phyloP scores from a whole-genome alignment of 1,140 invertebrate species.

The Coboldia fuscipes region DNA sequence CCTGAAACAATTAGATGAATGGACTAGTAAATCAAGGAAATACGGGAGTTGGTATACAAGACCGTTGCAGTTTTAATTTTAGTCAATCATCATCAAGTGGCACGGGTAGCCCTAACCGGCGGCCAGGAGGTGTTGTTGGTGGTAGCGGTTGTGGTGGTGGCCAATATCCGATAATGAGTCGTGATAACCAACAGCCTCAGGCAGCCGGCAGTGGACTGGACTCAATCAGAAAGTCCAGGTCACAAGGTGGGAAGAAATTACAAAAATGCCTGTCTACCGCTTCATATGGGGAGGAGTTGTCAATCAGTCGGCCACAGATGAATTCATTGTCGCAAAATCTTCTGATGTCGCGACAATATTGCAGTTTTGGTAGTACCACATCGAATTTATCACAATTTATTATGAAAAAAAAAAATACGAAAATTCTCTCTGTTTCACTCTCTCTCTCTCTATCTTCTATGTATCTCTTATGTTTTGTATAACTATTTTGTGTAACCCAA shows the following conservation, averaged over 20 bases:
- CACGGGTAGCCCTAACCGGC: constrained; percentile 6
- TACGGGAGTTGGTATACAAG: no score
- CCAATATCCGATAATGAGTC: background rate
- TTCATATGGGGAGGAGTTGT: constrained; percentile 42
- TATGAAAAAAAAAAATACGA: no score
- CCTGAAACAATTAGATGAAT: no score
- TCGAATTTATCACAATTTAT: no score
- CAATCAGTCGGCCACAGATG: constrained; percentile 26
- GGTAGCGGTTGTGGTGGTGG: constrained; percentile 13
- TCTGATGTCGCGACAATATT: constrained; percentile 67
- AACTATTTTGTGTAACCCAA: no score
- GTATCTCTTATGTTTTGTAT: background rate
- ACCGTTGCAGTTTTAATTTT: no score
- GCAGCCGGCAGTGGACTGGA: constrained; percentile 19
- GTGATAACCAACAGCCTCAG: background rate
- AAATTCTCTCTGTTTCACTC: constrained; percentile 8
- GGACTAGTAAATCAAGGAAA: no score
- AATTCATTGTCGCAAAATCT: constrained; percentile 35
- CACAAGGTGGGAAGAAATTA: constrained; percentile 76
- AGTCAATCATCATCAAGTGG: no score
- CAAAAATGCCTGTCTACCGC: constrained; percentile 68
- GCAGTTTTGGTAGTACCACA: constrained; percentile 73
- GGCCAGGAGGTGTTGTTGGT: constrained; percentile 8
- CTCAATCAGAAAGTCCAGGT: constrained; percentile 45
- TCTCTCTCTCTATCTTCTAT: constrained; percentile 6